Evolutionary conservation across 2,888 invertebrate genomes (phyloP).

Genomic region (Pseudococcus longispinus): DNA sequence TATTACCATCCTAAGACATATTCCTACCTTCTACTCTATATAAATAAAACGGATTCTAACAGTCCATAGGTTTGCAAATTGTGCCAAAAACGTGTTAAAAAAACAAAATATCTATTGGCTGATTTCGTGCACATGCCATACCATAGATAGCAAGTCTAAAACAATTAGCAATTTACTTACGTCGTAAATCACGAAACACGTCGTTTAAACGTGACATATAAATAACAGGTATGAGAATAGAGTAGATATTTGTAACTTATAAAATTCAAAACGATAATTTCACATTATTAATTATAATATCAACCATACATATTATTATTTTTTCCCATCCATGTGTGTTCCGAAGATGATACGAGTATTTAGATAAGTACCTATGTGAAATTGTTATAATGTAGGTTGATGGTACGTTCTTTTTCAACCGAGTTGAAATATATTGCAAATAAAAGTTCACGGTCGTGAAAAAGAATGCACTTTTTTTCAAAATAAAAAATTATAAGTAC

Average conservation of each 20-base stretch:
- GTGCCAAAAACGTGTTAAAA: too few relatives aligned
- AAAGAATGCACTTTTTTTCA: neutral
- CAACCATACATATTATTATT: neutral
- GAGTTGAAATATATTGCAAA: neutral
- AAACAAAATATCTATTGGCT: too few relatives aligned
- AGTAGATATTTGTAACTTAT: slow-evolving; percentile 26
- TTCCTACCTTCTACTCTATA: too few relatives aligned
- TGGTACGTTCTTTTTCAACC: neutral
- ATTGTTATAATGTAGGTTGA: neutral
- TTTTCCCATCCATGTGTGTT: neutral
- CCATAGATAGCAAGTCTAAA: slow-evolving; percentile 31
- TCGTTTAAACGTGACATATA: slow-evolving; percentile 44
- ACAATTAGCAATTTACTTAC: slow-evolving; percentile 52
- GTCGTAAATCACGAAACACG: slow-evolving; percentile 52
- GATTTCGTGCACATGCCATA: neutral
- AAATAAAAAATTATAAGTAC: too few relatives aligned
- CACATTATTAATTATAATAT: neutral
- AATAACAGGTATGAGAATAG: slow-evolving; percentile 21
- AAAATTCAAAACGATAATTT: slow-evolving; percentile 21
- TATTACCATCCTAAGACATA: too few relatives aligned
- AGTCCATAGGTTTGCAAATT: too few relatives aligned
- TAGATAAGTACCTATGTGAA: neutral
- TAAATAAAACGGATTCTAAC: too few relatives aligned
- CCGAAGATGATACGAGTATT: neutral
- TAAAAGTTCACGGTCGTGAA: too few relatives aligned